Evolutionary conservation across 2,797 vertebrate species (phyloP).

Genomic region (Phalloptychus januarius): DNA sequence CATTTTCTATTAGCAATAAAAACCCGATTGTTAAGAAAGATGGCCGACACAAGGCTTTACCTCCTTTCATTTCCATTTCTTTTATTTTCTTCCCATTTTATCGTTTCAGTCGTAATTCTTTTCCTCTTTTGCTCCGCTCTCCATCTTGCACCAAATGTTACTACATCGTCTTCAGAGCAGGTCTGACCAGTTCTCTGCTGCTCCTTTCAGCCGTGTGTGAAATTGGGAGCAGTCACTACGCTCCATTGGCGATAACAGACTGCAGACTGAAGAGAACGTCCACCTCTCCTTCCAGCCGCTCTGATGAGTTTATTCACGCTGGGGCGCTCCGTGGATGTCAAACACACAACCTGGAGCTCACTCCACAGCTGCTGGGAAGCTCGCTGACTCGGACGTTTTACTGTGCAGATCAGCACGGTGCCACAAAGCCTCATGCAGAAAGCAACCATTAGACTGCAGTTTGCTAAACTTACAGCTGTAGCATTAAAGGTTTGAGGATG

Average conservation of each 20-base stretch:
- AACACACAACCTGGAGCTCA: slow-evolving; percentile 22
- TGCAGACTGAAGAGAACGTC: slow-evolving; percentile 61
- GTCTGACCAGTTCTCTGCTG: slow-evolving; percentile 15
- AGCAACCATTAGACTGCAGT: not conserved
- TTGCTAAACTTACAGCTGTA: not conserved
- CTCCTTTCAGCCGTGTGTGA: slow-evolving; percentile 65
- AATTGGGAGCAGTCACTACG: slow-evolving; percentile 58
- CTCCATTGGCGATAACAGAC: slow-evolving; percentile 52
- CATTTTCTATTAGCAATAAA: slow-evolving; percentile 50
- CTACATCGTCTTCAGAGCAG: slow-evolving; percentile 27
- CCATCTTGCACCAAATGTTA: slow-evolving; percentile 9
- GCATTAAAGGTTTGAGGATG: not conserved
- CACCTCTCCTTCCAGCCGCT: slow-evolving; percentile 21
- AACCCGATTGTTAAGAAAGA: slow-evolving; percentile 21
- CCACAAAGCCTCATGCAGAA: not conserved
- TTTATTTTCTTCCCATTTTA: not conserved
- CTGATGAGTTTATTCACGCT: slow-evolving; percentile 33
- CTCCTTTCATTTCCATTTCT: not conserved
- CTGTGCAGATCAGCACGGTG: slow-evolving; percentile 22
- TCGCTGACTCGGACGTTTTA: slow-evolving; percentile 30
- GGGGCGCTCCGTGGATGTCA: slow-evolving; percentile 9
- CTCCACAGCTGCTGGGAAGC: slow-evolving; percentile 19
- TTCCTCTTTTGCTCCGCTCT: not conserved
- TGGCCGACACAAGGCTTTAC: not conserved
- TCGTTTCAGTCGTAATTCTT: not conserved